These are phyloP conservation scores for Miniopterus natalensis DNA, from an alignment of 2,113 vertebrate species.

Conservation along the genomic window DNA sequence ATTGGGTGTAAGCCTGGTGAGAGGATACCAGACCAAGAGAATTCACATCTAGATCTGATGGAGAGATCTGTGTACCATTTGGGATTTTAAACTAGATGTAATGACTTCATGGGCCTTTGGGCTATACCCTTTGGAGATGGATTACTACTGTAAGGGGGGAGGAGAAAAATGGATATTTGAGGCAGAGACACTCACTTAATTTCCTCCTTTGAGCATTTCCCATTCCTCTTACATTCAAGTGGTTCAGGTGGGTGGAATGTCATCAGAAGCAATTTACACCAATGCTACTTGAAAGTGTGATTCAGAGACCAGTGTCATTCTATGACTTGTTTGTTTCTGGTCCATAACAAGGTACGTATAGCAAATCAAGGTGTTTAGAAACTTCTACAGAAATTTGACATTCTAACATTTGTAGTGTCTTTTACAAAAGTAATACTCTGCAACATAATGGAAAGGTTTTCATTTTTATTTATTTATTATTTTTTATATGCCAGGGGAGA, in stretches of 20 bases:
- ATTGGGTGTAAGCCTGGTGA: neutral
- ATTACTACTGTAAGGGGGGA: neutral
- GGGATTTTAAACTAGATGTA: neutral
- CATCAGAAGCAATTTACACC: neutral
- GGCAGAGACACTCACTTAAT: neutral
- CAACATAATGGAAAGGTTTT: neutral
- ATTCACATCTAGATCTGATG: neutral
- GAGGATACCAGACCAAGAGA: neutral
- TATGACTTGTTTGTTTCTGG: neutral
- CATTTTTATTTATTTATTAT: neutral
- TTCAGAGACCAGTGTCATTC: neutral
- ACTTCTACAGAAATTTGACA: neutral
- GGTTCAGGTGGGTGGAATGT: neutral
- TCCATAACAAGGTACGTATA: neutral
- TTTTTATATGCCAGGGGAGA: neutral
- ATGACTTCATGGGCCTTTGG: neutral
- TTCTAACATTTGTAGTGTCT: conserved; percentile 1
- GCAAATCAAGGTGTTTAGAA: neutral
- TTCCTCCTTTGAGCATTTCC: conserved; percentile 8
- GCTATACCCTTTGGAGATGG: neutral
- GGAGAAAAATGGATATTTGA: neutral
- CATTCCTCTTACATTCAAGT: neutral
- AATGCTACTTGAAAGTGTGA: neutral
- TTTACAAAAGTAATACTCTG: conserved; percentile 42
- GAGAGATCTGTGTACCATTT: neutral